phyloP scores from a whole-genome alignment of 2,888 invertebrate species.

The Erebia epiphron region DNA sequence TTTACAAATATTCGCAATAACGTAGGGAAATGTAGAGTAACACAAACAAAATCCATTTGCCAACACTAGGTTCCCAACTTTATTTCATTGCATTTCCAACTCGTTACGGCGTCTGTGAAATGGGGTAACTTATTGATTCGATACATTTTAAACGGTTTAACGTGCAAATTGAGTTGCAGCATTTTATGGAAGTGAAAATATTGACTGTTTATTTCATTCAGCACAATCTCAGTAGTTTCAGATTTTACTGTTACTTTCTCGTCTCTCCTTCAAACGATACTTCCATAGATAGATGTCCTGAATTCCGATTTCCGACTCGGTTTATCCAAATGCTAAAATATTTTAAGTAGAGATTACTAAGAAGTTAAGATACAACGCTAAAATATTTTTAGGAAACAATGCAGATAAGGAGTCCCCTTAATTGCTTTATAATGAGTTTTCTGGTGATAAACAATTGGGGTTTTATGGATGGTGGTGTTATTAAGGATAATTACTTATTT shows the following conservation, averaged over 20 bases:
- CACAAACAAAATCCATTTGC: slow-evolving; percentile 11
- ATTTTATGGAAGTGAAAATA: background rate
- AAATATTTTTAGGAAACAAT: slow-evolving; percentile 3
- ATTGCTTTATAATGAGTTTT: slow-evolving; percentile 25
- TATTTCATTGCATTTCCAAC: slow-evolving; percentile 3
- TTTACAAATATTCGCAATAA: background rate
- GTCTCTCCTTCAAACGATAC: too few species aligned
- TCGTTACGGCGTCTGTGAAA: slow-evolving; percentile 1
- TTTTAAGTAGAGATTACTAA: background rate
- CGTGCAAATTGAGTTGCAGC: slow-evolving; percentile 3
- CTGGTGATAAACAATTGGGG: background rate
- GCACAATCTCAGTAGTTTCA: background rate
- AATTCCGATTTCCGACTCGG: slow-evolving; percentile 9
- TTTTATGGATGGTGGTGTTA: background rate
- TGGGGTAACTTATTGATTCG: slow-evolving; percentile 1
- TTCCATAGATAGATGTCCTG: background rate
- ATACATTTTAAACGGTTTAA: slow-evolving; percentile 5
- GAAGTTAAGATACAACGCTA: background rate
- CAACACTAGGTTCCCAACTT: background rate
- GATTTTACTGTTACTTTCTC: too few species aligned
- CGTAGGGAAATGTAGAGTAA: background rate
- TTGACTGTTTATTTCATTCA: background rate
- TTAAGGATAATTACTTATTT: background rate
- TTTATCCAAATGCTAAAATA: background rate
- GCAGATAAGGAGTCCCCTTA: background rate